phyloP scores from a whole-genome alignment of 2,113 vertebrate genomes.

The Gorilla gorilla region DNA sequence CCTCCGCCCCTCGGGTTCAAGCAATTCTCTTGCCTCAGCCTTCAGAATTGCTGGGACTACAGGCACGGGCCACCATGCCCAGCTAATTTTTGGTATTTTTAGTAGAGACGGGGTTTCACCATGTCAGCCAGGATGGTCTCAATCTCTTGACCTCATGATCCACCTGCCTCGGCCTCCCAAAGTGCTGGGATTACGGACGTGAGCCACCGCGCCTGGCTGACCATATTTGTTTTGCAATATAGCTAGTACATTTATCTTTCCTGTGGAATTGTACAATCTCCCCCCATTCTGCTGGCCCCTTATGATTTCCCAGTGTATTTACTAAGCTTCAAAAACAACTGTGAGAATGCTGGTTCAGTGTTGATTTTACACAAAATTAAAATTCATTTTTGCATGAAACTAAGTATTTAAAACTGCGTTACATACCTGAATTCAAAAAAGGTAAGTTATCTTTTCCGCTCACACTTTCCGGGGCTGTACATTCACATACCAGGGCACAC shows the following conservation, averaged over 20 bases:
- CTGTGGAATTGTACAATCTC: neutral
- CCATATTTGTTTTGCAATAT: neutral
- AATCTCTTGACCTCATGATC: too few species aligned
- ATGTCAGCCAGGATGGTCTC: too few species aligned
- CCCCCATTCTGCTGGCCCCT: too few species aligned
- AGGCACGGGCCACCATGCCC: too few species aligned
- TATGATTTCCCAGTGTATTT: neutral
- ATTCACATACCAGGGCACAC: conserved; percentile 93
- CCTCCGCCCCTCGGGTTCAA: too few species aligned
- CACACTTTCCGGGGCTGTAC: conserved; percentile 83
- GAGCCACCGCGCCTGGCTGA: too few species aligned
- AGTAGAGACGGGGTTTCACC: too few species aligned
- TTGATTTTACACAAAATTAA: neutral
- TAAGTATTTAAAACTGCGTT: neutral
- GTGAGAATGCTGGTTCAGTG: neutral
- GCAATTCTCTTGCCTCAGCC: too few species aligned
- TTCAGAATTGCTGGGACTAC: too few species aligned
- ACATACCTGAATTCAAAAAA: conserved; percentile 92
- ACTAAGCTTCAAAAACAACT: neutral
- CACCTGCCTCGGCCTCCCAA: too few species aligned
- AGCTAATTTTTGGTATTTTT: too few species aligned
- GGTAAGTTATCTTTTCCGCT: conserved; percentile 88
- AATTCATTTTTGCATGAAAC: neutral
- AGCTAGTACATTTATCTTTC: neutral
- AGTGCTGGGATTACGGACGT: too few species aligned